Conservation (phyloP, 2,888 invertebrate genomes). For the Troilus luridus region DNA sequence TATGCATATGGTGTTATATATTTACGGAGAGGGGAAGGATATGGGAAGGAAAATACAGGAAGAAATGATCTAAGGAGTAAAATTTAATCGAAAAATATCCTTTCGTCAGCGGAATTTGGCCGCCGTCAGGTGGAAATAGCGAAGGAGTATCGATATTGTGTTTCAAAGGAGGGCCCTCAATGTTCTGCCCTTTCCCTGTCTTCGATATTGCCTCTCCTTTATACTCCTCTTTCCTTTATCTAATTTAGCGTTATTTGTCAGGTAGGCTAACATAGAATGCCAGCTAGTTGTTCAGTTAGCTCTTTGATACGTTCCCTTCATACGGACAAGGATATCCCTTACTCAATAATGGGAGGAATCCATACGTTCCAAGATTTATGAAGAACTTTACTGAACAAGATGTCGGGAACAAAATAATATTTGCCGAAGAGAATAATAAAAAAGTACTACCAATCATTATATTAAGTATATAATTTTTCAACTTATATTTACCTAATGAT, state of each 20-base stretch:
- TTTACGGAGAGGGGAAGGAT: background rate
- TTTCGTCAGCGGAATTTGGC: background rate
- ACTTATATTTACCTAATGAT: too few relatives aligned
- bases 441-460: too few relatives aligned
- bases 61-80: background rate
- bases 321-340: background rate
- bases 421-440: too few relatives aligned
- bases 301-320: background rate
- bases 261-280: background rate
- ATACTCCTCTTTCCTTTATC: constrained; percentile 19
- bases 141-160: background rate
- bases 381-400: background rate
- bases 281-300: background rate
- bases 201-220: constrained; percentile 30
- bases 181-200: background rate
- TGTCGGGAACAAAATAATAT: background rate
- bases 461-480: too few relatives aligned
- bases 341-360: background rate
- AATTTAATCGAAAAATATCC: constrained; percentile 38
- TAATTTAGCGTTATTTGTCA: constrained; percentile 15
- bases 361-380: background rate
- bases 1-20: background rate
- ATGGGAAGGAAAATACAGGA: background rate
- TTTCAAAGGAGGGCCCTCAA: background rate
- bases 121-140: constrained; percentile 13